Evolutionary conservation across 2,888 invertebrate genomes (phyloP).

Genomic region (Thecophora atra): DNA sequence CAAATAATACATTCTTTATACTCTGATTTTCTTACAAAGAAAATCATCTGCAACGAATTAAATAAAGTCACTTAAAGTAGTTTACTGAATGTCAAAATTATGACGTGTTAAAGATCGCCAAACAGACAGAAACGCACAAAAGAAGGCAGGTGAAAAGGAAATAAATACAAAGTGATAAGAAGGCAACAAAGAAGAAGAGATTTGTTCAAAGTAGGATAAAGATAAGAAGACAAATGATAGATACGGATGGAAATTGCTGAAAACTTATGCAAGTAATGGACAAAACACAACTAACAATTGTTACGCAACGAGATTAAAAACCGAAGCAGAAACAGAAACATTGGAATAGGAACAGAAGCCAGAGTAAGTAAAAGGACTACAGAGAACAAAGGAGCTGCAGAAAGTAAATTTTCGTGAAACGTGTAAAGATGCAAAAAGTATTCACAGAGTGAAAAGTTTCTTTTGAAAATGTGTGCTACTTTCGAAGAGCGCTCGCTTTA

Average conservation of each 20-base stretch:
- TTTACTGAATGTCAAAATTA: no score
- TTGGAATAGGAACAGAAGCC: not conserved
- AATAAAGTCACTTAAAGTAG: no score
- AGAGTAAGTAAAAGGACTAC: not conserved
- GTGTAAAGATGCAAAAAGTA: not conserved
- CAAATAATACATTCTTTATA: no score
- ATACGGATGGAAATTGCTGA: conserved; percentile 41
- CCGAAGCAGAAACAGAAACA: not conserved
- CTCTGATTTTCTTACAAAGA: no score
- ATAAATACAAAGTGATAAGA: no score
- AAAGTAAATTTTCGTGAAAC: not conserved
- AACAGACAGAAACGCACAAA: no score
- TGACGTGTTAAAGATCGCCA: no score
- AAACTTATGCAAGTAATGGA: not conserved
- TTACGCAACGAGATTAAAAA: not conserved
- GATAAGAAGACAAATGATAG: conserved; percentile 18
- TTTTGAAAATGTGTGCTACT: conserved; percentile 7
- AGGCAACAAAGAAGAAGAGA: no score
- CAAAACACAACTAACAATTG: not conserved
- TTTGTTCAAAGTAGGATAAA: not conserved
- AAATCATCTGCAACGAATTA: no score
- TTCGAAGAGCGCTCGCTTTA: not conserved
- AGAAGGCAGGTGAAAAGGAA: no score
- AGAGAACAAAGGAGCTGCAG: no score
- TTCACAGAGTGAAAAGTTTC: not conserved